These are phyloP conservation scores for Drosophila mimica DNA, from an alignment of 2,888 invertebrate genomes.

Conservation along the genomic window DNA sequence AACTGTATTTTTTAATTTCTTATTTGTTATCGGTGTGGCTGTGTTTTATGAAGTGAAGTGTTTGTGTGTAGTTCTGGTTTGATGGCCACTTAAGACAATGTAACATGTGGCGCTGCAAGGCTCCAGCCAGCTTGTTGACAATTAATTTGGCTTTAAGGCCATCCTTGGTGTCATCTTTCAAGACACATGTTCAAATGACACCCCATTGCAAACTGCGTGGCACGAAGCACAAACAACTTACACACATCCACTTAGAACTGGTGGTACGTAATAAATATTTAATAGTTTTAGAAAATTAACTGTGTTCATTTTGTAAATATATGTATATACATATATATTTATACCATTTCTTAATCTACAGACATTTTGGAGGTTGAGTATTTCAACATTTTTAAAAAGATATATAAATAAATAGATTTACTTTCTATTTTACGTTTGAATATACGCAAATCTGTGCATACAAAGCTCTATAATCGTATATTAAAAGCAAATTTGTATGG, in stretches of 20 bases:
- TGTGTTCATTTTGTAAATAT: neutral
- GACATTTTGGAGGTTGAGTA: neutral
- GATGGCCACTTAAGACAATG: constrained; percentile 59
- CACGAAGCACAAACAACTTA: constrained; percentile 3
- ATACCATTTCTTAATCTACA: neutral
- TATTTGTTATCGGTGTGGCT: constrained; percentile 1
- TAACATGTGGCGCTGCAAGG: constrained; percentile 47
- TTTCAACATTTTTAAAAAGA: neutral
- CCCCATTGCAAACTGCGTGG: neutral
- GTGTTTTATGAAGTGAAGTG: constrained; percentile 6
- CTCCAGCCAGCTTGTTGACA: constrained; percentile 69
- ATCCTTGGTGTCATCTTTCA: constrained; percentile 63
- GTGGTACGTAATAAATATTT: constrained; percentile 1
- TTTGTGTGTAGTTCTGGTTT: neutral
- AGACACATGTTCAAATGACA: constrained; percentile 41
- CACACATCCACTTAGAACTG: constrained; percentile 49
- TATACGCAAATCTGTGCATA: neutral
- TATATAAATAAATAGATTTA: neutral
- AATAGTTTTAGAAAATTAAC: neutral
- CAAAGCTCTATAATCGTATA: neutral
- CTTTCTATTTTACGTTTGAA: neutral
- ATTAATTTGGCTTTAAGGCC: constrained; percentile 72
- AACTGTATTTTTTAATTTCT: neutral
- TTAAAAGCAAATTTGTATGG: neutral
- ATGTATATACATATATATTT: neutral